Conservation (phyloP, 2,888 invertebrate species). For the Patella caerulea region DNA sequence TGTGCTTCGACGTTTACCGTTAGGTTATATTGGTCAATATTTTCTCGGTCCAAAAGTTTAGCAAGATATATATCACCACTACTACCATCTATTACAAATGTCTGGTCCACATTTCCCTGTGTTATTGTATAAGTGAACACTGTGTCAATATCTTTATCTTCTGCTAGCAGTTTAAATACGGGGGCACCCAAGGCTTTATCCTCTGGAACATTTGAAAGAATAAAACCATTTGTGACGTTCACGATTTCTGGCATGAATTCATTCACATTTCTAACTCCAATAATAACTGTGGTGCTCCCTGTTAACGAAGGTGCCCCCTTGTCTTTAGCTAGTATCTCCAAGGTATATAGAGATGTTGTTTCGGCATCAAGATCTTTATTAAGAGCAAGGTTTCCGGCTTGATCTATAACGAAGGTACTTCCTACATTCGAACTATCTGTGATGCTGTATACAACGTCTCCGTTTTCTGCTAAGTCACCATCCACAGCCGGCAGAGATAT, state of each 20-base stretch:
- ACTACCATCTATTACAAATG: constrained; percentile 9
- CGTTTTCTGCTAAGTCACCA: constrained; percentile 42
- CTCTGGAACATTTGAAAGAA: neutral
- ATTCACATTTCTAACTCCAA: constrained; percentile 28
- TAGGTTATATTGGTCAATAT: constrained; percentile 48
- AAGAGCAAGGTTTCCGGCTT: constrained; percentile 33
- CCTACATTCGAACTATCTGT: constrained; percentile 32
- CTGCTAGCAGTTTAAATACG: neutral
- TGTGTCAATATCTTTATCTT: constrained; percentile 2
- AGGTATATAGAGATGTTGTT: constrained; percentile 24
- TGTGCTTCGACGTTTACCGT: constrained; percentile 37
- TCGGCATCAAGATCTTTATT: constrained; percentile 37
- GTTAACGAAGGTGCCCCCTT: constrained; percentile 34
- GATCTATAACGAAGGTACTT: constrained; percentile 33
- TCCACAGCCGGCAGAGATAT: constrained; percentile 37
- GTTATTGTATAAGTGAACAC: neutral
- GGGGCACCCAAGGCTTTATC: neutral
- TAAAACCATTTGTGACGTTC: neutral
- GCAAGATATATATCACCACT: constrained; percentile 89
- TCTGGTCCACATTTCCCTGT: neutral
- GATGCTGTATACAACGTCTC: constrained; percentile 36
- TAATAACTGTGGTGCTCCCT: constrained; percentile 39
- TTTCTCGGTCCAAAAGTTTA: constrained; percentile 86
- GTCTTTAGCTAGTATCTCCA: constrained; percentile 45
- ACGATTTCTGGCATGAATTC: neutral